Evolutionary conservation across 2,113 vertebrate species (phyloP).

Genomic region (Ranitomeya imitator): DNA sequence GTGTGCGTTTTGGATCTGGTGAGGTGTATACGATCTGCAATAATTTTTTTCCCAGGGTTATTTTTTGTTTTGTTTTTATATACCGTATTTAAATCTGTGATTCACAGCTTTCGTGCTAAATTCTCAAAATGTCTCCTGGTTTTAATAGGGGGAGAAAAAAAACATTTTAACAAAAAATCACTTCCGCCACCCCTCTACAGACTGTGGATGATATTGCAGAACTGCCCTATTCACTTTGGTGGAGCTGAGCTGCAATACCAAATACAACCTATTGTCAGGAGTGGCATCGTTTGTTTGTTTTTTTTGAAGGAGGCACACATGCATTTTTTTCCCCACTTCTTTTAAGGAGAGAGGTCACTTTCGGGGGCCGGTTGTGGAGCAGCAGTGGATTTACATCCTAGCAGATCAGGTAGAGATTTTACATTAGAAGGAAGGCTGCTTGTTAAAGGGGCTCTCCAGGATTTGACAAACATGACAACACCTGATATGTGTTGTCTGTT

Average conservation of each 20-base stretch:
- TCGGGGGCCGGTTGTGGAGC: not conserved
- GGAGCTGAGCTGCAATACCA: too few relatives aligned
- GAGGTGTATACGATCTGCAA: slow-evolving; percentile 13
- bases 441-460: not conserved
- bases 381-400: not conserved
- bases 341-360: not conserved
- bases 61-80: not conserved
- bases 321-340: too few relatives aligned
- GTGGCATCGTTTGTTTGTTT: too few relatives aligned
- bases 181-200: too few relatives aligned
- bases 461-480: too few relatives aligned
- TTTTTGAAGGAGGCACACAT: too few relatives aligned
- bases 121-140: not conserved
- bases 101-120: not conserved
- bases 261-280: too few relatives aligned
- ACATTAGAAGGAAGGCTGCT: not conserved
- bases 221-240: too few relatives aligned
- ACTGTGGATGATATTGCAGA: too few relatives aligned
- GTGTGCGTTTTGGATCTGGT: not conserved
- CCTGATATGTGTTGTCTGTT: too few relatives aligned
- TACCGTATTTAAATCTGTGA: not conserved
- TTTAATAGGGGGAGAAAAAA: not conserved
- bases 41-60: slow-evolving; percentile 1
- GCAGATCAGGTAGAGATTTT: not conserved
- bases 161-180: too few relatives aligned